phyloP scores from a whole-genome alignment of 2,797 vertebrate species.

The Halcyon leucocephala region DNA sequence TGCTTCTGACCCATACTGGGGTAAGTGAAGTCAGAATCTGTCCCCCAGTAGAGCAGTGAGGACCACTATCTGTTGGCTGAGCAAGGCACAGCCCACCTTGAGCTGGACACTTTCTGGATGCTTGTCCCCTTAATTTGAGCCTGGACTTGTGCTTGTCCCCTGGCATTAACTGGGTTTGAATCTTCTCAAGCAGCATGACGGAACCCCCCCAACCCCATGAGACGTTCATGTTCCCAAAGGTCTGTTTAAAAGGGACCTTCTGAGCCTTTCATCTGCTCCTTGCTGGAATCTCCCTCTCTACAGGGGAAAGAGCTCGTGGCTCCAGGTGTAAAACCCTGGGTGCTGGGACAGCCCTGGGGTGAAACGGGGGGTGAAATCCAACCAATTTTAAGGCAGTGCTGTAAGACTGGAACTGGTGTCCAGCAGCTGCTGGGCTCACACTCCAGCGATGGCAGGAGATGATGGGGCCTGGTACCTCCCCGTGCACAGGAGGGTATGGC shows the following conservation, averaged over 20 bases:
- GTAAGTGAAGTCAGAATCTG: not conserved
- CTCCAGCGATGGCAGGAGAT: not conserved
- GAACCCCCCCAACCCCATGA: not conserved
- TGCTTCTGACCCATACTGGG: not conserved
- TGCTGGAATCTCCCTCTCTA: not conserved
- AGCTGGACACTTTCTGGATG: not conserved
- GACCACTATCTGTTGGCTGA: not conserved
- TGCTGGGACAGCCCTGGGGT: not conserved
- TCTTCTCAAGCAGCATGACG: rapidly evolving
- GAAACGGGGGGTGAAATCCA: rapidly evolving
- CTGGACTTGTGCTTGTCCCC: not conserved
- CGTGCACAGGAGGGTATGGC: not conserved
- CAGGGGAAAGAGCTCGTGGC: not conserved
- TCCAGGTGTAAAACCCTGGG: not conserved
- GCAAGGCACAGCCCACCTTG: not conserved
- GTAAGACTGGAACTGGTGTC: not conserved
- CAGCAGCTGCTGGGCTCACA: not conserved
- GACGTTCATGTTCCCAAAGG: rapidly evolving
- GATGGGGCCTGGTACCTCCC: rapidly evolving
- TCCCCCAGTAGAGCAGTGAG: rapidly evolving
- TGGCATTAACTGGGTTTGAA: not conserved
- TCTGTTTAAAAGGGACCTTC: not conserved
- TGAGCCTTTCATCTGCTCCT: not conserved
- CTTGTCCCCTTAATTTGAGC: not conserved
- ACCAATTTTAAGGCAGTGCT: not conserved